Percentiles rank a stretch among this genome's conserved stretches.
phyloP scores from a whole-genome alignment of 2,113 vertebrate species.

The Peromyscus polionotus region DNA sequence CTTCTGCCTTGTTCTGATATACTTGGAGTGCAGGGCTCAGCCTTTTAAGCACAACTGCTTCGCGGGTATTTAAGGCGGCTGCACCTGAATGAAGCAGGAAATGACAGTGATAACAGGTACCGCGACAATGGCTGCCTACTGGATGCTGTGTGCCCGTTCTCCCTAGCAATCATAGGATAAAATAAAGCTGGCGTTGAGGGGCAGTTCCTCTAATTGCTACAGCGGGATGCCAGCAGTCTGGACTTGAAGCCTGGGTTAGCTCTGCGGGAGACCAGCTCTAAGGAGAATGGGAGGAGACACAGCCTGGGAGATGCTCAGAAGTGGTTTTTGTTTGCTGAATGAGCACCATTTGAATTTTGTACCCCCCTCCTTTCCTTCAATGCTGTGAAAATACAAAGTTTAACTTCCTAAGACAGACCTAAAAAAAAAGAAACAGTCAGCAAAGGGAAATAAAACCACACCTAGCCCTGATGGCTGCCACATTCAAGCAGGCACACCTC shows the following conservation, averaged over 20 bases:
- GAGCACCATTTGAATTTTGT: slow-evolving; percentile 44
- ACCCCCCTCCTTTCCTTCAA: not conserved
- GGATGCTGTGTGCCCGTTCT: slow-evolving; percentile 32
- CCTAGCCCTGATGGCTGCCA: not conserved
- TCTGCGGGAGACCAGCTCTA: slow-evolving; percentile 20
- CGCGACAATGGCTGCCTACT: not conserved
- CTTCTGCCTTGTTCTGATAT: slow-evolving; percentile 60
- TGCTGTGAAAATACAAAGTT: slow-evolving; percentile 31
- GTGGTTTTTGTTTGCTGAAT: slow-evolving; percentile 61
- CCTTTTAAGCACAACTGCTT: slow-evolving; percentile 61
- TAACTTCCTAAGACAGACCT: not conserved
- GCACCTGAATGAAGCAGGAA: slow-evolving; percentile 62
- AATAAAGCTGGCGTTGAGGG: slow-evolving; percentile 19
- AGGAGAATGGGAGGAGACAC: not conserved
- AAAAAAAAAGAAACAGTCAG: not conserved
- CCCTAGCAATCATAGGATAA: slow-evolving; percentile 71
- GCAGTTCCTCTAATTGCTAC: slow-evolving; percentile 62
- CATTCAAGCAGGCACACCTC: not conserved
- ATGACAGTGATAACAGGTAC: slow-evolving; percentile 76
- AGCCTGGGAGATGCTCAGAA: slow-evolving; percentile 6
- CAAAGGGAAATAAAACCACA: not conserved
- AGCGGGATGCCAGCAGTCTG: not conserved
- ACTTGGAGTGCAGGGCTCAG: slow-evolving; percentile 6
- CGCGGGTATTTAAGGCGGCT: slow-evolving; percentile 6
- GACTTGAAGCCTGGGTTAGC: slow-evolving; percentile 53